Conservation (phyloP, 2,797 vertebrate species). For the Danio kyathit region DNA sequence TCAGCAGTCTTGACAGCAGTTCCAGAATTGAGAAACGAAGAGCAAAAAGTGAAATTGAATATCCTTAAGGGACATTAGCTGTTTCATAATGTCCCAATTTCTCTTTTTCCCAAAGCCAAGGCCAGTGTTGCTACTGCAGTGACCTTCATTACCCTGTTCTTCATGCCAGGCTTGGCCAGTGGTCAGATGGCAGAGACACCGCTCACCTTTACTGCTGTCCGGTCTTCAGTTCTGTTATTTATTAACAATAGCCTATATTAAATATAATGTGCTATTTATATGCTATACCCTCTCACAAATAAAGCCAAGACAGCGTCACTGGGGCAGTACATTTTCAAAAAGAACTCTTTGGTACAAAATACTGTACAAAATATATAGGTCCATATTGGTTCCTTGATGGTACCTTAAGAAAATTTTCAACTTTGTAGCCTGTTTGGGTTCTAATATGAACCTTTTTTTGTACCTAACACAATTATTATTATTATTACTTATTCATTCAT, state of each 20-base stretch:
- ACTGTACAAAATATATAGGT: no score
- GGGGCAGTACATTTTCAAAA: no score
- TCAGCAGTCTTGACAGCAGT: no score
- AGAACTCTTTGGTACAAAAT: no score
- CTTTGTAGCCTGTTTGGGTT: no score
- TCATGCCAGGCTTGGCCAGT: constrained; percentile 11
- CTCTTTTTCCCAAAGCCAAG: neutral
- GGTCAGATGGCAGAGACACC: constrained; percentile 18
- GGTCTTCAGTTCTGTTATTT: neutral
- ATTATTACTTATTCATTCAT: no score
- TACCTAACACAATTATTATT: no score
- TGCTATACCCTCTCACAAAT: no score
- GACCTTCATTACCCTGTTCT: constrained; percentile 10
- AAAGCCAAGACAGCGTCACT: no score
- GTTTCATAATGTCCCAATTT: constrained; percentile 28
- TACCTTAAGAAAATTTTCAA: no score
- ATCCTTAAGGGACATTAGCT: neutral
- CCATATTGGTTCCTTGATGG: no score
- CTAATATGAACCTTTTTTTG: no score
- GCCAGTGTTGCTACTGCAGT: neutral
- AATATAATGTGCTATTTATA: neutral
- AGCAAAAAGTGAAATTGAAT: neutral
- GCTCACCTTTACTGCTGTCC: neutral
- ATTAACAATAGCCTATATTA: neutral
- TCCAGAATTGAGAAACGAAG: neutral